Conservation (phyloP, 2,888 invertebrate species). For the Hemithea aestivaria region DNA sequence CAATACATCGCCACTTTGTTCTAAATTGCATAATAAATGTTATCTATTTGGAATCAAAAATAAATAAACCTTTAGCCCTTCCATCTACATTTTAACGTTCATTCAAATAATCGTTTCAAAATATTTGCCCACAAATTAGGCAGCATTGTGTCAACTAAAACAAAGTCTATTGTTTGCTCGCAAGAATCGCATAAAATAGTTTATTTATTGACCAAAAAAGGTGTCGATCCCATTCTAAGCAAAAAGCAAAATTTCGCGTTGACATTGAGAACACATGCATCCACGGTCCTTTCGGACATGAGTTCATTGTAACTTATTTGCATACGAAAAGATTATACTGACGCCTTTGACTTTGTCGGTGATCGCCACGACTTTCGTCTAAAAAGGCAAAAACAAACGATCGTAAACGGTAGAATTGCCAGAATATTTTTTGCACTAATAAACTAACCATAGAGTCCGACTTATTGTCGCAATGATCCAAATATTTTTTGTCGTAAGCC, state of each 20-base stretch:
- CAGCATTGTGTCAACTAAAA: slow-evolving; percentile 33
- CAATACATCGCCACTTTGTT: no score
- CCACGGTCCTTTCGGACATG: slow-evolving; percentile 50
- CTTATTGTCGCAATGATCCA: slow-evolving; percentile 49
- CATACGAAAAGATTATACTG: slow-evolving; percentile 64
- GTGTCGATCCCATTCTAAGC: slow-evolving; percentile 26
- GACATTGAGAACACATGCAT: slow-evolving; percentile 56
- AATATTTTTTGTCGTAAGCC: slow-evolving; percentile 40
- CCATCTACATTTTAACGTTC: no score
- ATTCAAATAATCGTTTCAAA: slow-evolving; percentile 28
- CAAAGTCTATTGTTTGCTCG: slow-evolving; percentile 34
- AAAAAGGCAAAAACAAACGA: slow-evolving; percentile 55
- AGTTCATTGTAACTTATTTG: slow-evolving; percentile 71
- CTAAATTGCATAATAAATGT: no score
- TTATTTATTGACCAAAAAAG: slow-evolving; percentile 39
- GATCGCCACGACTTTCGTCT: slow-evolving; percentile 55
- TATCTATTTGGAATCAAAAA: no score
- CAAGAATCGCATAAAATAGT: slow-evolving; percentile 34
- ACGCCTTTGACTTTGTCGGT: slow-evolving; percentile 60
- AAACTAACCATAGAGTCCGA: slow-evolving; percentile 52
- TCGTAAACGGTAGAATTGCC: slow-evolving; percentile 53
- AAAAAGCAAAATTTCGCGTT: slow-evolving; percentile 48
- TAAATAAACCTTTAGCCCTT: no score
- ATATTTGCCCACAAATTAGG: slow-evolving; percentile 35
- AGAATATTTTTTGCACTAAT: slow-evolving; percentile 69